Base-by-base conservation (phyloP, 2,888 invertebrate species). In the Cantharis lateralis region DNA sequence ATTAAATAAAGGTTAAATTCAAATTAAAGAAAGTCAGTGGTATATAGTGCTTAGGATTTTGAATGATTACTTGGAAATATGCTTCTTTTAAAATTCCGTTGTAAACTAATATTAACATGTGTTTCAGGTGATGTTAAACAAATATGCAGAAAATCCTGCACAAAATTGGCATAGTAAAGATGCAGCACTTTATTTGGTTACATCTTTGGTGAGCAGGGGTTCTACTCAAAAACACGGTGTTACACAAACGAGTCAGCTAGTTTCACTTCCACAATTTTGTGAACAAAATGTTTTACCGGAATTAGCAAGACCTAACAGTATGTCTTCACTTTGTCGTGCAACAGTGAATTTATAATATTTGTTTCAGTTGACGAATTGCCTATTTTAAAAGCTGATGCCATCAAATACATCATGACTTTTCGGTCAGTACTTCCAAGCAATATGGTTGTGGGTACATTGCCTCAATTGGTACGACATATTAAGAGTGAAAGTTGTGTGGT, bases 391-490 rank as follows among this genome's bases (percentile, higher is more conserved):
- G 98, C 99, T 0, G 99, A 98, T 87, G 95, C 97, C 3, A 93
- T 99, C 72, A 99, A 99, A 87, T 99, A 97, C 86, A 89, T 99
- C 10, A 98, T 99, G 94, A 96, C 96, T 7, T 99, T 99, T 89
- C 92, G 99, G 76, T 95, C 95, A 75, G 92, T 98, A 82, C 90
- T 99, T 79, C 95, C 97, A 0, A 91, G 92, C 69, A 95, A 96
- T 80, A 90, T 95, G 11, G 90, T 98, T 62, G 87, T 94, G 64
- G 91, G 91, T 2, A 91, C 94, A 15, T 88, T 99, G 73, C 96
- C 97, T 0, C 91, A 94, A 78, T 88, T 98, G 82, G 93, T 97
- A 48, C 91, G 92, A 13, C 95, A 96, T 87, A 90, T 99, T 77
- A 87, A 89, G 15, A 92, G 95, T 0, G 92, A 93, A 20, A 95